phyloP scores from a whole-genome alignment of 2,888 invertebrate species.

The Drosophila siamana region DNA sequence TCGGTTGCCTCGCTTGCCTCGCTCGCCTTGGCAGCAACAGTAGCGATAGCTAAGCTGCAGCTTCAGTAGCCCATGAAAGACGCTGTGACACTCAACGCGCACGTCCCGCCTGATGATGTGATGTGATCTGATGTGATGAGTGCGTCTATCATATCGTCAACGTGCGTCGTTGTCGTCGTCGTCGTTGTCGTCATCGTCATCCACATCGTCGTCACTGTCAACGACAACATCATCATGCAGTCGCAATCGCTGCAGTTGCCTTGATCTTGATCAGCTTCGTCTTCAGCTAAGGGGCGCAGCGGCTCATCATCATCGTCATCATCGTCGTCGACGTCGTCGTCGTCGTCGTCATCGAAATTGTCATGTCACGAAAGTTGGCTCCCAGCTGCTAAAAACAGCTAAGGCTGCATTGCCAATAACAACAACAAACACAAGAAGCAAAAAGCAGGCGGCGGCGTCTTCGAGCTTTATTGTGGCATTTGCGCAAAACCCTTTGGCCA shows the following conservation, averaged over 20 bases:
- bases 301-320: conserved; percentile 76
- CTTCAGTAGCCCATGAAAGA: conserved; percentile 27
- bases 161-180: conserved; percentile 66
- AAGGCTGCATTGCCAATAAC: conserved; percentile 45
- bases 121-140: conserved; percentile 79
- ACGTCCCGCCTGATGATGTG: conserved; percentile 77
- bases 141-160: conserved; percentile 81
- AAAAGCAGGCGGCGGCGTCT: conserved; percentile 56
- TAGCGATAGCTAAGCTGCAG: conserved; percentile 28
- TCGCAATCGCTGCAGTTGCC: conserved; percentile 53
- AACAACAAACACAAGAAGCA: conserved; percentile 18
- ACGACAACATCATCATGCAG: conserved; percentile 78
- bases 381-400: conserved; percentile 63
- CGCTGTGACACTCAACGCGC: conserved; percentile 79
- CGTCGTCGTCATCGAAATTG: conserved; percentile 78
- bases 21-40: too few relatives aligned
- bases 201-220: conserved; percentile 77
- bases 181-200: too few relatives aligned
- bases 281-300: conserved; percentile 23
- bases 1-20: not conserved
- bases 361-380: conserved; percentile 81
- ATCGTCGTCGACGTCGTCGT: too few relatives aligned
- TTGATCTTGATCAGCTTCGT: conserved; percentile 60
- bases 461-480: conserved; percentile 67
- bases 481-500: conserved; percentile 50